Base-by-base conservation (phyloP, 2,888 invertebrate species). In the Dynastes hyllus region DNA sequence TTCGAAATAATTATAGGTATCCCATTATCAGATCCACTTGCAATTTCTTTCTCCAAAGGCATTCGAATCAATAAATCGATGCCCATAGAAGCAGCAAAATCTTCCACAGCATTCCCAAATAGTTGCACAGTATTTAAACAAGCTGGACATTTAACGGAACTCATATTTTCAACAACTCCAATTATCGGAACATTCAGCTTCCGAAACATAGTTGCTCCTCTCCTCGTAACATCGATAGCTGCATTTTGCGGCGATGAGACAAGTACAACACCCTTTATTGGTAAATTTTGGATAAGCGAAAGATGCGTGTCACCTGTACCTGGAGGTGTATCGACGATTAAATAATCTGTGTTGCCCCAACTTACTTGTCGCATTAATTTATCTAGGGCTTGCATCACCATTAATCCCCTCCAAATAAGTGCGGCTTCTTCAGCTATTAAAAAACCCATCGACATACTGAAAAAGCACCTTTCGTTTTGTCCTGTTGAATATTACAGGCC, bases 251-350 rank as follows among this genome's bases (percentile, higher is more conserved):
- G 98, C 0, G 98, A 98, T 8, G 97, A 97, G 0, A 98, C 96
- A 69, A 98, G 90, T n/a, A 98, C 86, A 3, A 95, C 96, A 22
- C 96, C 98, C 86, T 94, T 91, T 66, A 98, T 92, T 1, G 96
- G 96, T 69, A 97, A 90, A 89, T 95, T 97, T 89, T 98, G 98
- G 61, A 96, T 92, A 1, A 98, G 91, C 0, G 98, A 97, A 1
- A 98, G 90, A 87, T 98, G 97, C 0, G 97, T 96, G 89, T 98
- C 98, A 0, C 98, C 98, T 0, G 98, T 98, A 50, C 98, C 98
- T 0, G 98, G 98, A 2, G 98, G 98, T 84, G 98, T 98, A 89
- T 98, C 98, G 0, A 98, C 92, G 16, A 99, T 91, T 78, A 98
- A 92, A 87, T 95, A 94, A 90, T 98, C 97, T 75, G 97, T 90